phyloP scores from a whole-genome alignment of 2,888 invertebrate species.

The Bombylius discolor region DNA sequence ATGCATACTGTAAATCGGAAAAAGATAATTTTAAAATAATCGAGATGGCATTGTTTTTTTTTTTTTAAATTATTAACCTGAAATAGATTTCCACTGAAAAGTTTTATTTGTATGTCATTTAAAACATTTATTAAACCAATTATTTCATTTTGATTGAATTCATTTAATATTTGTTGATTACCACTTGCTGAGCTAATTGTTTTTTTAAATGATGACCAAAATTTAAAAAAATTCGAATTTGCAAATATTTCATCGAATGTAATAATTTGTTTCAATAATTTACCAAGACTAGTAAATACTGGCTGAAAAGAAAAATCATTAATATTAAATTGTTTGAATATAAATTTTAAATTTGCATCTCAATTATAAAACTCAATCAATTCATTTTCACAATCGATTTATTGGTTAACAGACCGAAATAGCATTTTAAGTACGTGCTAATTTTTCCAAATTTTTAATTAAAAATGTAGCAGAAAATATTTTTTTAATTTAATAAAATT shows the following conservation, averaged over 20 bases:
- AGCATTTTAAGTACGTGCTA: too few species aligned
- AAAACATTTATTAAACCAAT: conserved; percentile 57
- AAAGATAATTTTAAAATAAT: too few species aligned
- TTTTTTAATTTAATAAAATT: too few species aligned
- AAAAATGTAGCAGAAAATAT: too few species aligned
- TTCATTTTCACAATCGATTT: too few species aligned
- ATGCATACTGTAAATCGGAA: too few species aligned
- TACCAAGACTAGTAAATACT: conserved; percentile 45
- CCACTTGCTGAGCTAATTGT: conserved; percentile 55
- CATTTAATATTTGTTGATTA: conserved; percentile 46
- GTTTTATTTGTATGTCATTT: conserved; percentile 37
- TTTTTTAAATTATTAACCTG: conserved; percentile 37
- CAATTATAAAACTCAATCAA: too few species aligned
- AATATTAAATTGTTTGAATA: not conserved
- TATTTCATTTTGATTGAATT: conserved; percentile 42
- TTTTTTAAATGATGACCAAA: conserved; percentile 68
- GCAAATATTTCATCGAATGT: conserved; percentile 39
- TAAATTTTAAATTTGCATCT: too few species aligned
- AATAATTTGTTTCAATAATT: conserved; percentile 50
- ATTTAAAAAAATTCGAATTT: conserved; percentile 35
- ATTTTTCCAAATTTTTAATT: not conserved
- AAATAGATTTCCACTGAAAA: conserved; percentile 51
- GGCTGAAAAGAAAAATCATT: conserved; percentile 18
- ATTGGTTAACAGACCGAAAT: too few species aligned
- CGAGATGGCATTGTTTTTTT: too few species aligned